Conservation (phyloP, 30 jellyfish, hydroid and myxozoan genomes). For the Pelagia noctiluca region DNA sequence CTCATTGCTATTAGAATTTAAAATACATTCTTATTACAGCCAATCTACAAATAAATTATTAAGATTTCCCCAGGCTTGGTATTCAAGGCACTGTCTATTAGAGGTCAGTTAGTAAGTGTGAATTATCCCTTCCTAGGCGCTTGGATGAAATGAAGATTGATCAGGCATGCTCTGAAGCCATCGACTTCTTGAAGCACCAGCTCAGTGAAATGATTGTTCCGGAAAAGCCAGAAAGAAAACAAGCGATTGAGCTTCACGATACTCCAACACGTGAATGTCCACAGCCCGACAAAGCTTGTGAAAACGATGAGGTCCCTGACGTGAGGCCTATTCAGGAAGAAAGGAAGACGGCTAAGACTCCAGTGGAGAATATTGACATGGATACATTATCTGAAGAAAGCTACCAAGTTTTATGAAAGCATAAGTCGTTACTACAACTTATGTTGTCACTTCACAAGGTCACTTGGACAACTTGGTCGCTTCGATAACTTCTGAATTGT, state of each 20-base stretch:
- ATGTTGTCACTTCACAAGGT: too few relatives aligned
- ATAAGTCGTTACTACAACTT: too few relatives aligned
- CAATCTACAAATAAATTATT: too few relatives aligned
- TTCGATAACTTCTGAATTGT: too few relatives aligned
- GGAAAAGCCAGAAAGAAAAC: neutral
- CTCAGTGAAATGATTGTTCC: neutral
- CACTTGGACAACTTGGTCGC: too few relatives aligned
- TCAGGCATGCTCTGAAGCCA: neutral
- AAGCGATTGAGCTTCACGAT: neutral
- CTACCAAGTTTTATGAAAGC: too few relatives aligned
- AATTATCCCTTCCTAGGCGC: neutral
- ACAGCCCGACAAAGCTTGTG: constrained; percentile 5
- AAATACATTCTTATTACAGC: neutral
- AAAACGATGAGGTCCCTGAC: constrained; percentile 1
- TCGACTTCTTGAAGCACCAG: neutral
- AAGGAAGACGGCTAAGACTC: neutral
- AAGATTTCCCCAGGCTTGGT: too few relatives aligned
- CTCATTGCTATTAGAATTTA: neutral
- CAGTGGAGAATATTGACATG: neutral
- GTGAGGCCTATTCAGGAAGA: neutral
- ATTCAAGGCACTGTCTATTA: too few relatives aligned
- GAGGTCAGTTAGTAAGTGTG: neutral
- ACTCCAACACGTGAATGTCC: neutral
- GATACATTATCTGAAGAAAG: too few relatives aligned
- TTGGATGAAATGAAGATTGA: neutral